Evolutionary conservation across 2,888 invertebrate genomes (phyloP).

Genomic region (Formica aserva): DNA sequence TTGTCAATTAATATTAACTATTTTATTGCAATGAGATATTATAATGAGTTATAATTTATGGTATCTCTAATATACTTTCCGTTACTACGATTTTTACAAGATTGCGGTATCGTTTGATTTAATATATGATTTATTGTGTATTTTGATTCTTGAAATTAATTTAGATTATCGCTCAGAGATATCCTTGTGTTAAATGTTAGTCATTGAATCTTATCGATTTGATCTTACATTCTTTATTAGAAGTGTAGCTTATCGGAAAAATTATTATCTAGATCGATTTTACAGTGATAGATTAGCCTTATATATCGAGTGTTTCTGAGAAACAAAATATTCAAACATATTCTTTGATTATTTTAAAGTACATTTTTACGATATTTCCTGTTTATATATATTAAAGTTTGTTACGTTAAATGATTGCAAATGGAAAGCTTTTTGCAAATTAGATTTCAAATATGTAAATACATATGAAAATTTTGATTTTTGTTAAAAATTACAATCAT

Average conservation of each 20-base stretch:
- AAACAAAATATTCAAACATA: background rate
- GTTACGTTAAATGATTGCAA: background rate
- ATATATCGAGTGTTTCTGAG: background rate
- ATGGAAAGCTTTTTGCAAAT: background rate
- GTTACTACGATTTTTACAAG: background rate
- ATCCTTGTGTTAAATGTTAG: background rate
- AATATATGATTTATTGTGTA: background rate
- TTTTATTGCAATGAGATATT: background rate
- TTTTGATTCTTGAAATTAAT: background rate
- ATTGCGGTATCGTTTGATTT: background rate
- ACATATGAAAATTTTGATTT: background rate
- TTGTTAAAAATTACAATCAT: background rate
- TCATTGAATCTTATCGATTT: background rate
- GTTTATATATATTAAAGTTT: background rate
- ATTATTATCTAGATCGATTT: slow-evolving; percentile 21
- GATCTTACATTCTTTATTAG: background rate
- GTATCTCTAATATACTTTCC: background rate
- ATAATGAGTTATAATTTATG: background rate
- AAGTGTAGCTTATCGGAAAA: background rate
- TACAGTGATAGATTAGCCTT: background rate
- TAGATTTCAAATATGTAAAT: slow-evolving; percentile 1
- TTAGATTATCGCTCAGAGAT: background rate
- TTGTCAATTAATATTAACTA: background rate
- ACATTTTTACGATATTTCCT: background rate
- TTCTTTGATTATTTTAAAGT: background rate